Percentiles rank a stretch among this genome's conserved stretches.
Conservation (phyloP, 2,797 vertebrate species). For the Garrulus glandarius region DNA sequence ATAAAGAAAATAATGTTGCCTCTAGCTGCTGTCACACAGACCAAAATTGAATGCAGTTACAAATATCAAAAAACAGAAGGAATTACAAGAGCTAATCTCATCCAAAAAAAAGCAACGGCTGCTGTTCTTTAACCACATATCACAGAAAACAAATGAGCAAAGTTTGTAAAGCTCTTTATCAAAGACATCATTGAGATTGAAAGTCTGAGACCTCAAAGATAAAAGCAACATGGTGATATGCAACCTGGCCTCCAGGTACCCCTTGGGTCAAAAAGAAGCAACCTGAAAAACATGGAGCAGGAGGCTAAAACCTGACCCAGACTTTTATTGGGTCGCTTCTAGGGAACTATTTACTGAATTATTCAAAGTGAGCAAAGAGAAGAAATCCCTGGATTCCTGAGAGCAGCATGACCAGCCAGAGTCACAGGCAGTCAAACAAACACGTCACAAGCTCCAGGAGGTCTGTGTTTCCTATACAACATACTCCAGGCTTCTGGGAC, state of each 20-base stretch:
- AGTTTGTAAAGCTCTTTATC: background rate
- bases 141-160: background rate
- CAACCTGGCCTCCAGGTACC: background rate
- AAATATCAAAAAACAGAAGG: background rate
- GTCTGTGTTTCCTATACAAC: background rate
- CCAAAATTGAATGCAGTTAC: background rate
- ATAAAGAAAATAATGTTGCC: background rate
- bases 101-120: background rate
- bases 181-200: background rate
- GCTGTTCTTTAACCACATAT: background rate
- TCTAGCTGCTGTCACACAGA: background rate
- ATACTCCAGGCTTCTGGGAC: background rate
- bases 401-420: background rate
- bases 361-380: background rate
- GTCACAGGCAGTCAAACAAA: rapidly evolving
- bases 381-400: background rate
- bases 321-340: background rate
- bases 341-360: background rate
- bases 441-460: background rate
- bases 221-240: background rate
- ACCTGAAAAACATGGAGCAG: background rate
- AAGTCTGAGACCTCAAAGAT: background rate
- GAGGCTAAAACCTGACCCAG: background rate
- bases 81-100: background rate
- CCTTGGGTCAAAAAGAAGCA: background rate